A percentile compares a stretch with the other conserved stretches of the same genome.
phyloP scores from a whole-genome alignment of 2,113 vertebrate genomes.

The Zosterops pallidus region DNA sequence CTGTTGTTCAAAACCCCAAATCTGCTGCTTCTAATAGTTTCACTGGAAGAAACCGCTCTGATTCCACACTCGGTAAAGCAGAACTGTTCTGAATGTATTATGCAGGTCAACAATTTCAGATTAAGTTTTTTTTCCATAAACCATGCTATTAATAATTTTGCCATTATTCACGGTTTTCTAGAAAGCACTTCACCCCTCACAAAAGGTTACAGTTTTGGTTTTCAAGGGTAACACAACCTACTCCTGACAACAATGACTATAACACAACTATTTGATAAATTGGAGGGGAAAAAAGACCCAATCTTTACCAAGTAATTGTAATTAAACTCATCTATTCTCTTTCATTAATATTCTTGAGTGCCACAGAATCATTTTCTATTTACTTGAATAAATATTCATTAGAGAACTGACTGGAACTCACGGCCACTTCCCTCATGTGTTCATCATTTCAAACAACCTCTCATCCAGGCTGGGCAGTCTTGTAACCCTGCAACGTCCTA shows the following conservation, averaged over 20 bases:
- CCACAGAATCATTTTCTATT: not conserved
- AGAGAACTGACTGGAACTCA: not conserved
- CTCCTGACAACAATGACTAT: not conserved
- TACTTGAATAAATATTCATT: not conserved
- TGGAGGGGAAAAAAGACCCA: fast-evolving
- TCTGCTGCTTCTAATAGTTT: not conserved
- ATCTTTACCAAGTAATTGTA: not conserved
- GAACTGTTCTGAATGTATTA: not conserved
- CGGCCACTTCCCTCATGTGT: not conserved
- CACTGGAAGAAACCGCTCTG: not conserved
- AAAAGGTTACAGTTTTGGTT: not conserved
- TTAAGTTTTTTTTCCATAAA: not conserved
- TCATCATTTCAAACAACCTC: not conserved
- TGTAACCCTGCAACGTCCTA: not conserved
- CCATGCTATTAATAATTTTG: not conserved
- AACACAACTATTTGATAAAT: not conserved
- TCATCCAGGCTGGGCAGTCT: not conserved
- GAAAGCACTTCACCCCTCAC: not conserved
- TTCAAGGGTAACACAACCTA: not conserved
- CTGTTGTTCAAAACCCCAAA: not conserved
- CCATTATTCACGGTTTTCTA: not conserved
- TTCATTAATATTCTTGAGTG: not conserved
- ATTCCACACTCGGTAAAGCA: not conserved
- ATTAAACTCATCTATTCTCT: not conserved
- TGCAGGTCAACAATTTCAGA: not conserved